Conservation (phyloP, 2,797 vertebrate genomes). For the Protonibea diacanthus region DNA sequence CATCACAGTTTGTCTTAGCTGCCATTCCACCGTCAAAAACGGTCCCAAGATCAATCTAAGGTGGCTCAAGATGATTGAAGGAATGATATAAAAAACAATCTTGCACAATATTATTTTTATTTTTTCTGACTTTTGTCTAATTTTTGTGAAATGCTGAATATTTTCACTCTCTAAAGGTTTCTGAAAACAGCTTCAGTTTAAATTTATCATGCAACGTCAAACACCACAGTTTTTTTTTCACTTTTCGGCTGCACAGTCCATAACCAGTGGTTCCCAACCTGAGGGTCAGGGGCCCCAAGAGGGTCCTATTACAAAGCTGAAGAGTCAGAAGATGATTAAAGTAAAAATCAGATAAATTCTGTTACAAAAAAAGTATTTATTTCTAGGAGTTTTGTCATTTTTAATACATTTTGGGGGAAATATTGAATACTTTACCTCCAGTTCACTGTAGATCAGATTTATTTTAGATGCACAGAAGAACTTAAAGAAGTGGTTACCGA, state of each 20-base stretch:
- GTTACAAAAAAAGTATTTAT: not conserved
- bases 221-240: not conserved
- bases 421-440: not conserved
- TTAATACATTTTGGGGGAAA: not conserved
- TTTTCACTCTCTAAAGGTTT: not conserved
- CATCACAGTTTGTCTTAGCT: not conserved
- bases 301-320: not conserved
- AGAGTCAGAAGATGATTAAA: not conserved
- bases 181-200: not conserved
- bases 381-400: not conserved
- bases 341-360: not conserved
- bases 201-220: not conserved
- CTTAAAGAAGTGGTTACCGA: not conserved
- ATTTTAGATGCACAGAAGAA: not conserved
- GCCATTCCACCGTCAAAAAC: not conserved
- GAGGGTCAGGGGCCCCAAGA: not conserved
- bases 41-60: not conserved
- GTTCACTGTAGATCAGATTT: not conserved
- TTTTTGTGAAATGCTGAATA: not conserved
- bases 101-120: not conserved
- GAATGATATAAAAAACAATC: not conserved
- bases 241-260: constrained; percentile 5
- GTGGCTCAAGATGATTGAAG: not conserved
- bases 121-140: not conserved
- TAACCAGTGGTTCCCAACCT: not conserved